A percentile compares a stretch with the other conserved stretches of the same genome.
phyloP scores from a whole-genome alignment of 1,140 invertebrate genomes.

The Vanessa tameamea region DNA sequence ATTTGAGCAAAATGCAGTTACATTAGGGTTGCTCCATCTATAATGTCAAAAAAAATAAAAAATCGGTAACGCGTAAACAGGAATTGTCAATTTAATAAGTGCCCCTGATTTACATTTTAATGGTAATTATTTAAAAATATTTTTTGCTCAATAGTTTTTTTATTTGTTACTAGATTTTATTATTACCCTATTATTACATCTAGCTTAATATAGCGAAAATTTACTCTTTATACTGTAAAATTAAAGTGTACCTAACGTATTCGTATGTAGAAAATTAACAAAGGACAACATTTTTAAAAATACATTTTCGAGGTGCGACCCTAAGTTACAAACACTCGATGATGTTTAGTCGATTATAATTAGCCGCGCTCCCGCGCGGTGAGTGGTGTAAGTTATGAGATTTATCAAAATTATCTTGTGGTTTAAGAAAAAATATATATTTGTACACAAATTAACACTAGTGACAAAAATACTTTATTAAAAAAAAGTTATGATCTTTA shows the following conservation, averaged over 20 bases:
- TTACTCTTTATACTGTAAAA: too few species aligned
- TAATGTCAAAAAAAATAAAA: not conserved
- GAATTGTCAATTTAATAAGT: not conserved
- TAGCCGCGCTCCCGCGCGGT: slow-evolving; percentile 67
- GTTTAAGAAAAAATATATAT: not conserved
- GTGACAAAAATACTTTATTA: too few species aligned
- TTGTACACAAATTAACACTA: too few species aligned
- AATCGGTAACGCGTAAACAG: not conserved
- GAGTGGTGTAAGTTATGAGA: slow-evolving; percentile 45
- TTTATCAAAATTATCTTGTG: not conserved
- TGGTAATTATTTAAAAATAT: too few species aligned
- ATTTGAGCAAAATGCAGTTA: slow-evolving; percentile 24
- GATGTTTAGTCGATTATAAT: slow-evolving; percentile 80
- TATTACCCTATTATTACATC: too few species aligned
- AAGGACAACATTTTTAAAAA: slow-evolving; percentile 60
- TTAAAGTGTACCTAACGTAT: not conserved
- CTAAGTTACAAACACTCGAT: slow-evolving; percentile 75
- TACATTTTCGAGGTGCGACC: slow-evolving; percentile 66
- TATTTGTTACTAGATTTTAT: too few species aligned
- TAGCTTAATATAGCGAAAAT: too few species aligned
- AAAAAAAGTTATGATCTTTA: too few species aligned
- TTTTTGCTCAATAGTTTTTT: too few species aligned
- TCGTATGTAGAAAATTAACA: slow-evolving; percentile 27
- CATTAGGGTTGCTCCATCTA: slow-evolving; percentile 32
- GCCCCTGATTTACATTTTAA: too few species aligned